Percentiles rank a stretch among this genome's conserved stretches.
Conservation (phyloP, 2,113 vertebrate species). For the Corvus cornix region DNA sequence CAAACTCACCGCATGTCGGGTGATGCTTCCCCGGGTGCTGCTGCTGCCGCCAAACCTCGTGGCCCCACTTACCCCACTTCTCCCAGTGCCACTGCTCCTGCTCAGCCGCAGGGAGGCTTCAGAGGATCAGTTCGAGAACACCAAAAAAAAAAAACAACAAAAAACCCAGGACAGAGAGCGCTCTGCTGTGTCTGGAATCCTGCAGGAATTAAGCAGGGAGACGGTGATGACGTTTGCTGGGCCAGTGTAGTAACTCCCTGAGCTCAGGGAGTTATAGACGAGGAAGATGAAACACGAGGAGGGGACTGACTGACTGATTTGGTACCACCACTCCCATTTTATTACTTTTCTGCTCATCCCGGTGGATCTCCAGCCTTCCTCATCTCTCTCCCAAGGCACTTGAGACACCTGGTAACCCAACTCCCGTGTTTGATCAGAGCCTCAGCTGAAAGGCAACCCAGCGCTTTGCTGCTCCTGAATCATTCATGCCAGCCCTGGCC, state of each 20-base stretch:
- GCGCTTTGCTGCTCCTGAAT: slow-evolving; percentile 26
- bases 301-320: neutral
- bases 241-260: neutral
- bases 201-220: neutral
- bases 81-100: fast-evolving
- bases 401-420: neutral
- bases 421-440: neutral
- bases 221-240: fast-evolving
- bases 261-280: neutral
- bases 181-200: neutral
- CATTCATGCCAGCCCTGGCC: neutral
- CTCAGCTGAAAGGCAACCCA: neutral
- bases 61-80: neutral
- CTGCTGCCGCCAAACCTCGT: neutral
- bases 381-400: neutral
- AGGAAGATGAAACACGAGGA: neutral
- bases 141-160: fast-evolving
- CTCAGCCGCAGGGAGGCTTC: neutral
- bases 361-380: neutral
- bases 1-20: fast-evolving
- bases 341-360: neutral
- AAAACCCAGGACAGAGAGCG: fast-evolving
- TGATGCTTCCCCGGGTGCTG: neutral
- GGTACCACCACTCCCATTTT: neutral
- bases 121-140: neutral